Evolutionary conservation across 92 coral and sea anemone species (phyloP), one percentile per base, ranked within the genome.

Genomic region (Diadumene lineata): DNA sequence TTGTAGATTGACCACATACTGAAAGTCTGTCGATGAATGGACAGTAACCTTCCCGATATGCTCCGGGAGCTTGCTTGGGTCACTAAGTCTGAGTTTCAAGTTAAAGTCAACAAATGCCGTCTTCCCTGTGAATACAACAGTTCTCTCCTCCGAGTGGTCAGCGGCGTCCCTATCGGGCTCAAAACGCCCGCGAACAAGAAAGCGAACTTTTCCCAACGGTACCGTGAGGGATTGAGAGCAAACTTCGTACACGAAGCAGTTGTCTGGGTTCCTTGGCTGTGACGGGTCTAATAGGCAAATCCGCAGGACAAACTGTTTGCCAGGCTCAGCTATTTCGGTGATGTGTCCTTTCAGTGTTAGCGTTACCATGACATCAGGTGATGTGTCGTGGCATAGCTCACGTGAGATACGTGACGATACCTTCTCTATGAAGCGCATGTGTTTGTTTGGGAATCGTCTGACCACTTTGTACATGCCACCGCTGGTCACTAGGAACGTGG

Each of bases 31-130:
- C 23, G 67, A 82, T 6, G 93, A 89, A 11, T 91, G 83, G 15
- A 91, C 71, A 1, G 97, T 84, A 23, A 91, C 78, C 56, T 91
- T 91, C 50, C 97, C 97, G 22, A 91, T 91, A 38, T 64, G 34
- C 43, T 87, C 97, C 29, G 97, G 97, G 60, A 91, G 81, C 82
- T 87, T 91, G 1, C 90, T 91, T n/a, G 97, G 92, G 64, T 91
- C 97, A 60, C 84, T 91, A 26, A 91, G 90, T 76, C 88, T 87
- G 72, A 91, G 69, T 68, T 87, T 87, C 79, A 91, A 71, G 76
- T 84, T 79, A 64, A 91, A 91, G 61, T 91, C 97, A 30, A 91
- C 92, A 74, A 91, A 91, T 22, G 85, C 80, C 1, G 97, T 91
- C 75, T 82, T 77, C 31, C 97, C 97, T 0, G 90, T 84, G 75